Evolutionary conservation across 2,113 vertebrate genomes (phyloP).

Genomic region (Cynocephalus volans): DNA sequence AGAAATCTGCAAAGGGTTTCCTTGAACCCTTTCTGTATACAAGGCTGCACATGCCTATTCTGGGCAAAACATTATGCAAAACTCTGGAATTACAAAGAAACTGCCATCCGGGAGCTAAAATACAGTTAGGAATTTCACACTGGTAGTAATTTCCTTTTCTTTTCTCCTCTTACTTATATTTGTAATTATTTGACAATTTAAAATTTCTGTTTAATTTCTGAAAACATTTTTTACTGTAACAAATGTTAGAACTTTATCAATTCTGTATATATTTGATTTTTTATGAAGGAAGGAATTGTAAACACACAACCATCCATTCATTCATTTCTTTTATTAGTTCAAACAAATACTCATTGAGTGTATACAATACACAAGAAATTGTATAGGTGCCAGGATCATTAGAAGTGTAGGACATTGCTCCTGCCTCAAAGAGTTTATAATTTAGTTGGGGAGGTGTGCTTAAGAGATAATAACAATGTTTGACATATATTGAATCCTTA

Average conservation of each 20-base stretch:
- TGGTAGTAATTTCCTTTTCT: background rate
- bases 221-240: background rate
- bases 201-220: constrained; percentile 34
- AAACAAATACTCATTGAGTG: background rate
- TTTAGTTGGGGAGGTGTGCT: background rate
- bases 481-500: background rate
- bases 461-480: background rate
- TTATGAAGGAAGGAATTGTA: background rate
- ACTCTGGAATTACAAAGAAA: background rate
- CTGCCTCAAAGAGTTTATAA: background rate
- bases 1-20: background rate
- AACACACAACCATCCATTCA: background rate
- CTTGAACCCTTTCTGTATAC: background rate
- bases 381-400: background rate
- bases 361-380: constrained; percentile 9
- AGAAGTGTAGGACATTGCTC: background rate
- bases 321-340: background rate
- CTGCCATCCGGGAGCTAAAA: background rate
- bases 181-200: background rate
- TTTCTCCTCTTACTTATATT: background rate
- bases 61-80: background rate
- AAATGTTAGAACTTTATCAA: constrained; percentile 10
- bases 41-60: background rate
- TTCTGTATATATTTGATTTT: background rate
- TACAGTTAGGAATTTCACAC: background rate